Conservation (phyloP, 2,888 invertebrate genomes). For the Prenolepis imparis region DNA sequence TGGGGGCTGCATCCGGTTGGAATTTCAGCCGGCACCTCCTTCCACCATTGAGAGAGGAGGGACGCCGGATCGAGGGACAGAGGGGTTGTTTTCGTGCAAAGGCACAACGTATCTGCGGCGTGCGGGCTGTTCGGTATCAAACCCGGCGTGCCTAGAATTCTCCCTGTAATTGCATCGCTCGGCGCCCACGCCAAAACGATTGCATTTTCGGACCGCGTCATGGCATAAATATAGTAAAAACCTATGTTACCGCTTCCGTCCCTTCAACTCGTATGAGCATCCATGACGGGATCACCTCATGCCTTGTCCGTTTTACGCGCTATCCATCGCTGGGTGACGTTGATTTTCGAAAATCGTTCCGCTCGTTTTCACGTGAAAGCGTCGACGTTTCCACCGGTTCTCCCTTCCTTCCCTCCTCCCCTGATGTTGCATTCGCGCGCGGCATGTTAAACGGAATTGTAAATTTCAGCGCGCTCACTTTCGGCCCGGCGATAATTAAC, state of each 20-base stretch:
- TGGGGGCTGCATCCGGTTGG: constrained; percentile 72
- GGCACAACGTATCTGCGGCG: constrained; percentile 71
- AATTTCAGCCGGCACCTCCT: constrained; percentile 76
- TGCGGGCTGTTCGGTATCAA: constrained; percentile 77
- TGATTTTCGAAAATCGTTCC: constrained; percentile 55
- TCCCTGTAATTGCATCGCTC: constrained; percentile 84
- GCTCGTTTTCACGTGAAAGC: constrained; percentile 54
- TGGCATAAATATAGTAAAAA: constrained; percentile 78
- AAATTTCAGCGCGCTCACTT: constrained; percentile 51
- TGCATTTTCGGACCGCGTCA: constrained; percentile 78
- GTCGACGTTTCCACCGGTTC: constrained; percentile 22
- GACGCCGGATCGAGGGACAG: constrained; percentile 57
- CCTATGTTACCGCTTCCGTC: constrained; percentile 35
- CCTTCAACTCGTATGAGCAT: constrained; percentile 2
- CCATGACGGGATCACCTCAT: constrained; percentile 39
- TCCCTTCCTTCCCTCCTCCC: background rate
- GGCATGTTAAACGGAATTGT: constrained; percentile 56
- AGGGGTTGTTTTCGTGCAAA: constrained; percentile 78
- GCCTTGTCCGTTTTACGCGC: constrained; percentile 37
- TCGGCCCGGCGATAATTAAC: constrained; percentile 49
- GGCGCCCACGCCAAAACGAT: constrained; percentile 79
- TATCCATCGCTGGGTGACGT: constrained; percentile 42
- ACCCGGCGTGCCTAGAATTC: constrained; percentile 84
- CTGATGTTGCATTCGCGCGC: constrained; percentile 31
- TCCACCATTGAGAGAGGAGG: constrained; percentile 49